Conservation (phyloP, 1,140 invertebrate species). For the Catajapyx aquilonaris region DNA sequence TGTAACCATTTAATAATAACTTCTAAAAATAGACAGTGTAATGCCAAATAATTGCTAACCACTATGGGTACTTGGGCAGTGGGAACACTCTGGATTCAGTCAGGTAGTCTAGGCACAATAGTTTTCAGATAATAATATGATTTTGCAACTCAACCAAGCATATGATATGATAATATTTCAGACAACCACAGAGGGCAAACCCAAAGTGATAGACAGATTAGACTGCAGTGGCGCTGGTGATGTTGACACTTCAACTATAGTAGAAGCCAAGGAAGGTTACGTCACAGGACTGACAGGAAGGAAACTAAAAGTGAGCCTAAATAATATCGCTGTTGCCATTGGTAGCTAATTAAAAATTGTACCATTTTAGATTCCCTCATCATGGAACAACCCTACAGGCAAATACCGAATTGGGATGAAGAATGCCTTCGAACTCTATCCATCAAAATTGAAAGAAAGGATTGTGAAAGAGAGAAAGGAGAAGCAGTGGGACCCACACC, state of each 20-base stretch:
- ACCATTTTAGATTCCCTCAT: slow-evolving; percentile 44
- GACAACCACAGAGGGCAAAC: slow-evolving; percentile 64
- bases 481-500: slow-evolving; percentile 60
- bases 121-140: no score
- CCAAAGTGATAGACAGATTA: slow-evolving; percentile 84
- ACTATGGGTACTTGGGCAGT: no score
- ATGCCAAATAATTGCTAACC: no score
- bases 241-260: slow-evolving; percentile 68
- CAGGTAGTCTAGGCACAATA: no score
- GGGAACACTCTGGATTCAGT: no score
- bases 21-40: no score
- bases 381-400: slow-evolving; percentile 65
- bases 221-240: slow-evolving; percentile 91
- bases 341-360: slow-evolving; percentile 6
- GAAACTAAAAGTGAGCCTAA: slow-evolving; percentile 49
- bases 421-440: slow-evolving; percentile 67
- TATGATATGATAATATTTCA: no score
- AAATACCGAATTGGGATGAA: slow-evolving; percentile 72
- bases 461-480: slow-evolving; percentile 65
- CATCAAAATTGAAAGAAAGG: slow-evolving; percentile 56
- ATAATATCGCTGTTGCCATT: not conserved
- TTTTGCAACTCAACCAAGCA: no score
- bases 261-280: slow-evolving; percentile 47
- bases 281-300: slow-evolving; percentile 73
- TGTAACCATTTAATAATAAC: no score